These are phyloP conservation scores for Macrocentrus cingulum DNA, from an alignment of 1,140 invertebrate species.

Conservation along the genomic window DNA sequence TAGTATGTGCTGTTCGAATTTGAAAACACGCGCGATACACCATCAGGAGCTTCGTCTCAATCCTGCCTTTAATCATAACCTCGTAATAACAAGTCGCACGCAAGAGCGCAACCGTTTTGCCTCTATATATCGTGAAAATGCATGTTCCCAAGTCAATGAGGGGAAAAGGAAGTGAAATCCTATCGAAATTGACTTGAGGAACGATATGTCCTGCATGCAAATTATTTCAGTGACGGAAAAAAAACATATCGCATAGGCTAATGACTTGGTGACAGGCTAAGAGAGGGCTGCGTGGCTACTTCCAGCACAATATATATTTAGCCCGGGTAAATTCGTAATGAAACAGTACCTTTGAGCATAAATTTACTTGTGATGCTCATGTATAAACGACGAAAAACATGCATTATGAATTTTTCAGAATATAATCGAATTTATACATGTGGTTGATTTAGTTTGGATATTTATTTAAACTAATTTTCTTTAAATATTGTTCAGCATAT, in stretches of 20 bases:
- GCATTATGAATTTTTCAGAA: too few relatives aligned
- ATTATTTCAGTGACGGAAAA: slow-evolving; percentile 1
- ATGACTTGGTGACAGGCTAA: slow-evolving; percentile 24
- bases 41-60: neutral
- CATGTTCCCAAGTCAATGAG: neutral
- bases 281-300: slow-evolving; percentile 23
- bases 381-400: too few relatives aligned
- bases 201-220: slow-evolving; percentile 19
- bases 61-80: slow-evolving; percentile 15
- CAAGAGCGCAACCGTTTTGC: neutral
- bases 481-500: too few relatives aligned
- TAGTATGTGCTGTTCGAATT: too few relatives aligned
- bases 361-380: too few relatives aligned
- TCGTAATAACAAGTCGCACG: slow-evolving; percentile 28
- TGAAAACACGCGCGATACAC: neutral
- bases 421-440: too few relatives aligned
- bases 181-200: slow-evolving; percentile 3
- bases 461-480: too few relatives aligned
- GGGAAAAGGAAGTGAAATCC: slow-evolving; percentile 24
- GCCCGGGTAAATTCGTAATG: neutral
- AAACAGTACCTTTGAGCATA: too few relatives aligned
- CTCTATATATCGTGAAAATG: too few relatives aligned
- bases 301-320: slow-evolving; percentile 6
- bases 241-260: slow-evolving; percentile 16
- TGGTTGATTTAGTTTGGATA: too few relatives aligned